Base-by-base conservation (phyloP, 2,113 vertebrate genomes). In the Salvelinus namaycush region DNA sequence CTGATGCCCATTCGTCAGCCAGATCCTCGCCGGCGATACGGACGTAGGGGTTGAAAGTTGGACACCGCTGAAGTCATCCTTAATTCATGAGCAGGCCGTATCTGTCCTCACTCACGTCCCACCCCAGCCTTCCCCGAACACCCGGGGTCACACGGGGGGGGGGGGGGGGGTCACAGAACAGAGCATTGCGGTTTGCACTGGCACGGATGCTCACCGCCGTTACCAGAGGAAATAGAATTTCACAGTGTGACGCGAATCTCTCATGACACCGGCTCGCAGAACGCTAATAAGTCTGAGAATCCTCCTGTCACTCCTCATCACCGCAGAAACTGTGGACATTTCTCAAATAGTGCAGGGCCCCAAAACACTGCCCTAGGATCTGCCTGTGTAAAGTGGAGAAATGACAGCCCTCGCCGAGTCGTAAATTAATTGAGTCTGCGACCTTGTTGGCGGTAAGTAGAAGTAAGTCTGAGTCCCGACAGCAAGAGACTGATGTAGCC, bases 241-340 rank as follows among this genome's bases (percentile, higher is more conserved):
- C 60, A 70, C 84, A 87, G 84, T 66, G 72, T 86, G 81, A 73
- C 29, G 11, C 65, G 57, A 93, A 94, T 94, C 78, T 93, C 81
- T 66, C 87, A 90, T 88, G 91, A 89, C 92, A 90, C 86, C 51
- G 80, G 79, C 87, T 92, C 88, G 80, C 72, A 57, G 76, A 80
- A 76, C 34, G 78, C 90, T 92, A 92, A 93, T 93, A 92, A 92
- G 91, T 92, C 88, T 11, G 39, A 85, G 84, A 86, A 89, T 87
- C 79, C 85, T 82, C 84, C 82, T 77, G 87, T 93, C 91, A 85
- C 88, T 89, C 92, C 86, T 89, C 83, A 92, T 93, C 90, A 88
- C 48, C 4, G 22, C 64, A 24, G 29, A 67, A 27, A 77, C 68
- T 79, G 79, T 72, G 78, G 84, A 87, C 82, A 76, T 88, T 89